A percentile compares a stretch with the other conserved stretches of the same genome.
Conservation (phyloP, 2,797 vertebrate species). For the Rhincodon typus region DNA sequence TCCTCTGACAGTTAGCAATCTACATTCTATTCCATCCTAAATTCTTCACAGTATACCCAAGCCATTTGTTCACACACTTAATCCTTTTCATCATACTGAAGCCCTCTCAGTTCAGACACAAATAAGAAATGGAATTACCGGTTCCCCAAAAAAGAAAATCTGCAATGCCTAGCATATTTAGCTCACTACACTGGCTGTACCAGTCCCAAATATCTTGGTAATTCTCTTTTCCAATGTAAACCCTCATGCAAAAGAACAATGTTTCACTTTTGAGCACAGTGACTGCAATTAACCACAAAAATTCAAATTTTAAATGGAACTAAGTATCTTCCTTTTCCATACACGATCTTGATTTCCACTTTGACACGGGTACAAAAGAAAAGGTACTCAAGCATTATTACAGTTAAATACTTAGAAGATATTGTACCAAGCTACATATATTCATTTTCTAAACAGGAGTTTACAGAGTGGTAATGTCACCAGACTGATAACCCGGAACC, state of each 20-base stretch:
- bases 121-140: neutral
- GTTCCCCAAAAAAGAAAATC: neutral
- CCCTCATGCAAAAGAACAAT: neutral
- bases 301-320: neutral
- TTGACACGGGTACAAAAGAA: neutral
- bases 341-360: neutral
- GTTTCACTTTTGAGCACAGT: neutral
- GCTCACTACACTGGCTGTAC: neutral
- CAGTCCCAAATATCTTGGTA: neutral
- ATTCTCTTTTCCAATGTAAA: neutral
- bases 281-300: neutral
- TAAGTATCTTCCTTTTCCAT: neutral
- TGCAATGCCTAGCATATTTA: neutral
- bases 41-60: neutral
- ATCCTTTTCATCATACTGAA: neutral
- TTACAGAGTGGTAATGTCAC: too few species aligned
- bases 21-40: neutral
- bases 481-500: too few species aligned
- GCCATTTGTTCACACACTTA: neutral
- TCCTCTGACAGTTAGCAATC: neutral
- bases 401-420: neutral
- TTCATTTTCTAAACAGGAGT: neutral
- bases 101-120: neutral
- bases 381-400: neutral
- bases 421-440: neutral